Evolutionary conservation across 2,888 invertebrate genomes (phyloP), one percentile per base, ranked within the genome.

Genomic region (Oscheius sp.): DNA sequence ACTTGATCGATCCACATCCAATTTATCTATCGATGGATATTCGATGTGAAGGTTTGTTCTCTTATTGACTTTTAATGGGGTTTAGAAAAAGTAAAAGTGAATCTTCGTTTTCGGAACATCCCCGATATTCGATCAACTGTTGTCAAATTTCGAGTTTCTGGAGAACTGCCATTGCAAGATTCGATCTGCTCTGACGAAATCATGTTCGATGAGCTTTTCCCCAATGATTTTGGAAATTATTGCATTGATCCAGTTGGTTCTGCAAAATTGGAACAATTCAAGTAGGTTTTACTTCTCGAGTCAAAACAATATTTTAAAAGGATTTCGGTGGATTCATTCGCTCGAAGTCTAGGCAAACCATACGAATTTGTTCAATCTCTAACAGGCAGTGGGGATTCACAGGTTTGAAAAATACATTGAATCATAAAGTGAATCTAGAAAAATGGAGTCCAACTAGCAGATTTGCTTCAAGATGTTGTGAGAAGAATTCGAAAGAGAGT

Each of bases 171-270:
- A 15, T 25, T 29, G 27, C 27, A 52, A 25, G 52, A 52, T 25
- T 52, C n/a, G 27, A 52, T 52, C 52, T 52, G 52, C 52, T 25
- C 25, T 10, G 52, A 52, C 12, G 52, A 52, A 17, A 52, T 15
- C n/a, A 37, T 78, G 33, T 68, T 78, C 72, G 71, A 75, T 0
- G 75, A 78, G 29, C 57, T 78, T 8, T 73, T 74, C 53, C 45
- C 63, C 10, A 65, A 68, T 5, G 76, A 74, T 50, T 48, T 67
- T n/a, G 78, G 76, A 50, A 53, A 69, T 5, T 52, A 53, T 8
- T 74, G 75, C 27, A 73, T 74, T 1, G 71, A 72, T 53, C 68
- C 65, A 17, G 70, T 75, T 12, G 78, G 74, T 45, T 66, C 70
- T 1, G 61, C 75, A 29, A 78, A 76, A 58, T 52, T 76, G 46